phyloP scores from a whole-genome alignment of 1,140 invertebrate genomes.

The Calliphora vicina region DNA sequence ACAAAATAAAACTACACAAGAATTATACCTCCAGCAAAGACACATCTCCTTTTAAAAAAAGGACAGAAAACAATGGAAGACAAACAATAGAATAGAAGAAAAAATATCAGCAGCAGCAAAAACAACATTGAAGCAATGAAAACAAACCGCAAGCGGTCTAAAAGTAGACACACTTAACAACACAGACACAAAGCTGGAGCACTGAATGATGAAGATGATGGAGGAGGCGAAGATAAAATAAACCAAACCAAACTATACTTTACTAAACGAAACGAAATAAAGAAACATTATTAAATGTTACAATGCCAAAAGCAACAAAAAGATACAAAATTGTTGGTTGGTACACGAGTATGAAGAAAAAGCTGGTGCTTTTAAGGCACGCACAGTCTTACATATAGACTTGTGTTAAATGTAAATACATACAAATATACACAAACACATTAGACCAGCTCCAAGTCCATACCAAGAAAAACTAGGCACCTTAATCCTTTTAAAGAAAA shows the following conservation, averaged over 20 bases:
- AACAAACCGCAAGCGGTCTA: constrained; percentile 8
- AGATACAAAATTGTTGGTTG: neutral
- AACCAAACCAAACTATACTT: no score
- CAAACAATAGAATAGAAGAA: neutral
- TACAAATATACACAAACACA: no score
- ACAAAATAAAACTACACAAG: neutral
- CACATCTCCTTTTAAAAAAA: neutral
- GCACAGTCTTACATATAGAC: no score
- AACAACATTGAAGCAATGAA: neutral
- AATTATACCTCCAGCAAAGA: neutral
- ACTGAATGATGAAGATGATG: neutral
- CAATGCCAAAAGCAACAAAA: neutral
- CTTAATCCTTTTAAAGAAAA: no score
- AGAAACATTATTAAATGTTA: constrained; percentile 17
- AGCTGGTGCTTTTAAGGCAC: no score
- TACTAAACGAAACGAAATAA: neutral
- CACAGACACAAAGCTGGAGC: neutral
- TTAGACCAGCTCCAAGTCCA: no score
- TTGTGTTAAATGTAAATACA: no score
- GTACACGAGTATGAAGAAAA: no score
- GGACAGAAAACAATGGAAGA: neutral
- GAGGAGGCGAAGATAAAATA: neutral
- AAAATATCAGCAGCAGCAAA: neutral
- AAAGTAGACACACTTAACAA: constrained; percentile 1
- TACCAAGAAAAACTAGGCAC: no score